Evolutionary conservation across 2,113 vertebrate species (phyloP).

Genomic region (Podarcis cretensis): DNA sequence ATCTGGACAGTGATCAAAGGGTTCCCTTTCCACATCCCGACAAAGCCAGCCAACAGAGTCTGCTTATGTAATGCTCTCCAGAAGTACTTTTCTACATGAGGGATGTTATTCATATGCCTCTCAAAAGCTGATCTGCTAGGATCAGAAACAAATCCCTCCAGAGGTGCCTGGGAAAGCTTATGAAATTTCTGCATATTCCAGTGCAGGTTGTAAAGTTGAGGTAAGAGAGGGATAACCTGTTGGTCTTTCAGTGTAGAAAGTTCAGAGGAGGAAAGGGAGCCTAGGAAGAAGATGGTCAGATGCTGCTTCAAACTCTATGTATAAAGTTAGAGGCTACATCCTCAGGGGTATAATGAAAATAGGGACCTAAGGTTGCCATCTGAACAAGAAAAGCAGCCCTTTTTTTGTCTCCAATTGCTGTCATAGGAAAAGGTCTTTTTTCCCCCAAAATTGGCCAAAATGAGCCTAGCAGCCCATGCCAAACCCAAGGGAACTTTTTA

Average conservation of each 20-base stretch:
- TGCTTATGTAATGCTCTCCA: background rate
- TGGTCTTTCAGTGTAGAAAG: background rate
- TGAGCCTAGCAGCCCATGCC: background rate
- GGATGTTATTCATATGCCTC: background rate
- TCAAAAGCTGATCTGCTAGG: background rate
- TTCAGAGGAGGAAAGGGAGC: background rate
- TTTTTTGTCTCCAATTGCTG: background rate
- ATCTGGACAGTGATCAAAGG: background rate
- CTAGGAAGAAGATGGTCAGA: background rate
- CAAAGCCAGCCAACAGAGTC: background rate
- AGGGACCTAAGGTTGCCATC: background rate
- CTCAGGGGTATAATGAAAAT: background rate
- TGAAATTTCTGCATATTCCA: background rate
- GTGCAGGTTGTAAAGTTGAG: background rate
- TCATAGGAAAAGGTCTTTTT: background rate
- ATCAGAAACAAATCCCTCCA: background rate
- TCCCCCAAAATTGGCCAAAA: background rate
- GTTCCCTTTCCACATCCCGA: background rate
- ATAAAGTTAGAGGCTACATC: background rate
- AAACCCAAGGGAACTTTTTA: background rate
- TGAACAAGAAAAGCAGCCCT: background rate
- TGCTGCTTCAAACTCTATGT: background rate
- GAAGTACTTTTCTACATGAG: background rate
- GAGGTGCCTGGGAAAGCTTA: background rate
- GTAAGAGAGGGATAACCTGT: background rate